phyloP scores from a whole-genome alignment of 1,140 invertebrate genomes.

The Neodiprion virginianus region DNA sequence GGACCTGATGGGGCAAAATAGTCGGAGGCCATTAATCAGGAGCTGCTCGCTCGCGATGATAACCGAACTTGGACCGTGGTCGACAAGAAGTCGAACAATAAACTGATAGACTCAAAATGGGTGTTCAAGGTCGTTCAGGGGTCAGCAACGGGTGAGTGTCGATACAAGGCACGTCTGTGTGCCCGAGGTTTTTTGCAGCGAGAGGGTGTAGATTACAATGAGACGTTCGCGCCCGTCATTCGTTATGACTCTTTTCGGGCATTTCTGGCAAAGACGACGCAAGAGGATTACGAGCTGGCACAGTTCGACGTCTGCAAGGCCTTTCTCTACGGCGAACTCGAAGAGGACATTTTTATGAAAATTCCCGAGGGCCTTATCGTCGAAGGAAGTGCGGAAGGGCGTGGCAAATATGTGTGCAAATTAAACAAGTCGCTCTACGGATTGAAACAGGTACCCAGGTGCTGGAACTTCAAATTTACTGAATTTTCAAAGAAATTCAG shows the following conservation, averaged over 20 bases:
- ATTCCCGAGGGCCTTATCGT: slow-evolving; percentile 36
- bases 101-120: slow-evolving; percentile 35
- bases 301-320: slow-evolving; percentile 16
- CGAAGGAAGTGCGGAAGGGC: background rate
- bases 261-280: background rate
- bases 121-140: slow-evolving; percentile 30
- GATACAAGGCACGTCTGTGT: slow-evolving; percentile 4
- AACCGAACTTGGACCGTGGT: slow-evolving; percentile 41
- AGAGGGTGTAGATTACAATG: background rate
- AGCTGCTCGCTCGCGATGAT: slow-evolving; percentile 33
- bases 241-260: background rate
- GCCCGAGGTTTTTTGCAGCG: slow-evolving; percentile 2
- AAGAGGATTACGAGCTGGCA: background rate
- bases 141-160: background rate
- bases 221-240: background rate
- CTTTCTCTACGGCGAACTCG: slow-evolving; percentile 12
- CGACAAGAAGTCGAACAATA: slow-evolving; percentile 26
- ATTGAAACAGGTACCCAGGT: slow-evolving; percentile 45
- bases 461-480: slow-evolving; percentile 42
- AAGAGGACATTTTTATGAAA: slow-evolving; percentile 23
- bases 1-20: slow-evolving; percentile 17
- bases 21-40: slow-evolving; percentile 37
- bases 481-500: slow-evolving; percentile 13
- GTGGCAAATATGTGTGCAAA: slow-evolving; percentile 31
- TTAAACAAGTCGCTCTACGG: slow-evolving; percentile 49